These are phyloP conservation scores for Torymus aiolomorphi DNA, from an alignment of 2,888 invertebrate species.

Conservation along the genomic window DNA sequence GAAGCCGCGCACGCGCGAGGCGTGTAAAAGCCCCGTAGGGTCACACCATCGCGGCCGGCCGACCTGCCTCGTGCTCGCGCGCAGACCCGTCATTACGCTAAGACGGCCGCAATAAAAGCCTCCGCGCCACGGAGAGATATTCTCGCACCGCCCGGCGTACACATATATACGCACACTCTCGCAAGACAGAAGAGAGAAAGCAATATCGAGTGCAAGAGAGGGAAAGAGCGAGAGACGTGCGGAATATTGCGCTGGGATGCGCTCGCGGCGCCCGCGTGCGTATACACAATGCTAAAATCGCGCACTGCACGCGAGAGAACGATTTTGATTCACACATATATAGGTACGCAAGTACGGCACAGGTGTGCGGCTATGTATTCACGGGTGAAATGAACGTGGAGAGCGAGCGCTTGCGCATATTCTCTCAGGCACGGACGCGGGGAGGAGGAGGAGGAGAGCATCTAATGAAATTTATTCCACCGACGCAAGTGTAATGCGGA, in stretches of 20 bases:
- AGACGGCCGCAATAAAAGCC: not conserved
- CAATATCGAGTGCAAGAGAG: too few relatives aligned
- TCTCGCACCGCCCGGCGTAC: too few relatives aligned
- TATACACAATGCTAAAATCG: not conserved
- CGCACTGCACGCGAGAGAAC: constrained; percentile 32
- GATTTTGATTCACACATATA: constrained; percentile 13
- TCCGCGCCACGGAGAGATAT: not conserved
- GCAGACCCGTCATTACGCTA: constrained; percentile 63
- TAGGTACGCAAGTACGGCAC: not conserved
- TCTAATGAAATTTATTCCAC: constrained; percentile 49
- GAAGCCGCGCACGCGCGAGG: not conserved
- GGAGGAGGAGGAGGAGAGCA: not conserved
- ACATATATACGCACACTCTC: too few relatives aligned
- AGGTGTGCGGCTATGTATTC: too few relatives aligned
- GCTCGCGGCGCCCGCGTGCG: not conserved
- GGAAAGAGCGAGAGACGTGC: too few relatives aligned
- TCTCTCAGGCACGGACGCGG: too few relatives aligned
- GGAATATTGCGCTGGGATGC: not conserved
- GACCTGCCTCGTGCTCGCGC: constrained; percentile 56
- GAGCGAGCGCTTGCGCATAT: too few relatives aligned
- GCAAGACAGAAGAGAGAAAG: too few relatives aligned
- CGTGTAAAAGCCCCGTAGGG: constrained; percentile 59
- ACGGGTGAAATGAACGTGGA: too few relatives aligned
- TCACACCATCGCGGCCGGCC: constrained; percentile 59
- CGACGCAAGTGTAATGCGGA: not conserved